Percentiles rank a stretch among this genome's conserved stretches.
Evolutionary conservation across 1,140 invertebrate species (phyloP).

Genomic region (Chionoecetes opilio): DNA sequence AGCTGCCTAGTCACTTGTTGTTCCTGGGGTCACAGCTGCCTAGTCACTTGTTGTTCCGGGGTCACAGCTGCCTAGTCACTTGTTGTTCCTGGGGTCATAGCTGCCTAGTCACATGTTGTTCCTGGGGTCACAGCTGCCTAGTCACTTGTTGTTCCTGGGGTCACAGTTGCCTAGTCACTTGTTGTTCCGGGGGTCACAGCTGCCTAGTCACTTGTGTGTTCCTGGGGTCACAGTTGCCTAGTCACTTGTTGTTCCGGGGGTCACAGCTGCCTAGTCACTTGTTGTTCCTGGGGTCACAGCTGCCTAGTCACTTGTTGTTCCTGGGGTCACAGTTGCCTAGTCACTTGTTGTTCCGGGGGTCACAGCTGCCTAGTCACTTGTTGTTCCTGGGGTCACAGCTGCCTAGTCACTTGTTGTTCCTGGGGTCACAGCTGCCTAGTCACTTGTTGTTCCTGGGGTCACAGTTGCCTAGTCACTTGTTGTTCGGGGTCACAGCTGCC

Average conservation of each 20-base stretch:
- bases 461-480: conserved; percentile 30
- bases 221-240: background rate
- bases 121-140: too few species aligned
- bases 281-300: background rate
- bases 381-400: too few species aligned
- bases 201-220: conserved; percentile 47
- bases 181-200: too few species aligned
- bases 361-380: too few species aligned
- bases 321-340: too few species aligned
- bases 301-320: too few species aligned
- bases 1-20: conserved; percentile 43
- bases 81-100: background rate
- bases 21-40: background rate
- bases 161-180: too few species aligned
- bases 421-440: background rate
- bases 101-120: too few species aligned
- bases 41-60: too few species aligned
- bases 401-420: conserved; percentile 47
- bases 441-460: too few species aligned
- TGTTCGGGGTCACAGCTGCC: background rate
- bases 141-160: conserved; percentile 42
- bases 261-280: conserved; percentile 35
- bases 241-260: too few species aligned
- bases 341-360: conserved; percentile 35
- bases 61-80: conserved; percentile 29